These are phyloP conservation scores for Nomada lathburiana DNA, from an alignment of 2,888 invertebrate species.

Conservation along the genomic window DNA sequence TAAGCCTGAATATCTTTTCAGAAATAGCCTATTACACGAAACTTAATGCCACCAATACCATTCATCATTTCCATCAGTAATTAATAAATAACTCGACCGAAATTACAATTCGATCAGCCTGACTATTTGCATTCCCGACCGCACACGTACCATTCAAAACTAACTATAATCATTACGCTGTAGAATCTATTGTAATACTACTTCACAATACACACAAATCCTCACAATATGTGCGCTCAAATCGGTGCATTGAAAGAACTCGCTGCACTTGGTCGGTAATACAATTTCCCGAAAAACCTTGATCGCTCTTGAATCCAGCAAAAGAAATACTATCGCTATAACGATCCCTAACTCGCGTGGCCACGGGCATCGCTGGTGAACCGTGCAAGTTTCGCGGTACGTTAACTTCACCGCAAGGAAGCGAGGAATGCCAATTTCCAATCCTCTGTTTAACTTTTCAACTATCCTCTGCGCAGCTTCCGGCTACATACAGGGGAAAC, in stretches of 20 bases:
- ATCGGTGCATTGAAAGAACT: background rate
- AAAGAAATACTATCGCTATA: constrained; percentile 9
- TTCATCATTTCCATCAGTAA: too few relatives aligned
- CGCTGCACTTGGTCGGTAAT: background rate
- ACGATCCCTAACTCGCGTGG: constrained; percentile 45
- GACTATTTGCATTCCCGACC: too few relatives aligned
- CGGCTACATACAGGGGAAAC: constrained; percentile 16
- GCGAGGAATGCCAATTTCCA: constrained; percentile 77
- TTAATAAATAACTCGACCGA: too few relatives aligned
- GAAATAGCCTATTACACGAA: too few relatives aligned
- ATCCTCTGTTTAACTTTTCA: constrained; percentile 78
- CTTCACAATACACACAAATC: too few relatives aligned
- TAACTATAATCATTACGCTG: too few relatives aligned
- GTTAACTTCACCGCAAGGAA: constrained; percentile 63
- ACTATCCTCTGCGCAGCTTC: constrained; percentile 61
- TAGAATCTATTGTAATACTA: too few relatives aligned
- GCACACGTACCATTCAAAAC: too few relatives aligned
- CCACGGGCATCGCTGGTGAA: constrained; percentile 60
- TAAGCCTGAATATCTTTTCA: too few relatives aligned
- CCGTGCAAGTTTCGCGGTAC: constrained; percentile 71
- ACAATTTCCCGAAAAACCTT: background rate
- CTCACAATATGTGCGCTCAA: too few relatives aligned
- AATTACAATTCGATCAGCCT: too few relatives aligned
- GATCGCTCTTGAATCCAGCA: background rate
- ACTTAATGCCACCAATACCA: too few relatives aligned